phyloP scores from a whole-genome alignment of 2,113 vertebrate species.

The Festucalex cinctus region DNA sequence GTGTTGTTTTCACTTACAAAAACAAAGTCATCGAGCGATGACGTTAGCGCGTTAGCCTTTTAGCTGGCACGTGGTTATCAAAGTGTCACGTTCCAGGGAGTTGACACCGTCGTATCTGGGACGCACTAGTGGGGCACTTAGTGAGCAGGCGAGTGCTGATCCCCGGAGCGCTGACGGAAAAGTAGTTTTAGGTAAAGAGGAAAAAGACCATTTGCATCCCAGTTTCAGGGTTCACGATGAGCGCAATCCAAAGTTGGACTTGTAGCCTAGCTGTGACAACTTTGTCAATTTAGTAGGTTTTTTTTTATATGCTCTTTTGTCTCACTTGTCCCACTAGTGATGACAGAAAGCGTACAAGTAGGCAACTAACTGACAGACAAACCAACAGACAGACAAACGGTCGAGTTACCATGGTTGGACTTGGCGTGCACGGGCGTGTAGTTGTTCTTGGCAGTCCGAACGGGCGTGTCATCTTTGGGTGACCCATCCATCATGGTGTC shows the following conservation, averaged over 20 bases:
- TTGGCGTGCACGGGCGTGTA: conserved; percentile 89
- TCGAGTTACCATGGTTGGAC: conserved; percentile 81
- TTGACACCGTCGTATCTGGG: conserved; percentile 61
- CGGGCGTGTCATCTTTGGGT: conserved; percentile 91
- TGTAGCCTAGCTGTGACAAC: conserved; percentile 4
- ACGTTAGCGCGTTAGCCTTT: background rate
- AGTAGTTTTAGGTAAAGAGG: conserved; percentile 1
- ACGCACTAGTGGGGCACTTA: conserved; percentile 64
- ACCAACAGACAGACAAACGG: background rate
- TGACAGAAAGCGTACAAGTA: conserved; percentile 2
- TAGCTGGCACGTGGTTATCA: background rate
- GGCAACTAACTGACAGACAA: background rate
- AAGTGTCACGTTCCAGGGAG: background rate
- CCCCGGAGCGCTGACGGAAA: conserved; percentile 53
- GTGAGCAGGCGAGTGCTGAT: conserved; percentile 35
- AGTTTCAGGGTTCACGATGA: conserved; percentile 35
- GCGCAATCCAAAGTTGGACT: conserved; percentile 6
- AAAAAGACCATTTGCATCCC: conserved; percentile 44
- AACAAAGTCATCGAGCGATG: background rate
- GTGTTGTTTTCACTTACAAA: background rate
- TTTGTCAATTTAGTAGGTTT: background rate
- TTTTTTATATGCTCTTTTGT: too few species aligned
- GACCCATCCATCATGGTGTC: conserved; percentile 83
- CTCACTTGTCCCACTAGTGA: conserved; percentile 4
- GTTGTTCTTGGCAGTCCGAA: conserved; percentile 91